Percentiles rank a stretch among this genome's conserved stretches.
Conservation (phyloP, 2,113 vertebrate species). For the Benitochromis conjunctus region DNA sequence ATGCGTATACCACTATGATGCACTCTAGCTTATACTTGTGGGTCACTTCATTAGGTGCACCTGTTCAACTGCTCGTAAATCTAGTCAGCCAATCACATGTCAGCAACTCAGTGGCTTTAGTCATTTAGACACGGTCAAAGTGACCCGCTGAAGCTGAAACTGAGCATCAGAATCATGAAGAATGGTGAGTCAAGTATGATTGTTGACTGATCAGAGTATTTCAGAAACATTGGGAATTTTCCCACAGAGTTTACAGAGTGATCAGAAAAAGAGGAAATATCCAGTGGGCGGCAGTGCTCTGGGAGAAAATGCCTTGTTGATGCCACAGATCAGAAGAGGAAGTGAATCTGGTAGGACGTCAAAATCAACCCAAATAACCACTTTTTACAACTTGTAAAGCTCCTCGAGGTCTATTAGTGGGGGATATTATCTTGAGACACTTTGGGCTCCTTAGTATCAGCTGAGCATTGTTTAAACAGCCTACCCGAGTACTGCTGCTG, state of each 20-base stretch:
- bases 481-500: neutral
- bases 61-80: neutral
- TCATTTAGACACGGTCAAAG: neutral
- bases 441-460: neutral
- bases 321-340: neutral
- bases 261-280: neutral
- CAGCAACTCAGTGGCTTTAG: neutral
- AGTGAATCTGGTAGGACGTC: neutral
- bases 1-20: neutral
- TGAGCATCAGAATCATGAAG: neutral
- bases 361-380: neutral
- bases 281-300: neutral
- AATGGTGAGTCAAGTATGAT: neutral
- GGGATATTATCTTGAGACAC: neutral
- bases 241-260: neutral
- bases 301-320: neutral
- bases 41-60: neutral
- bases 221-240: neutral
- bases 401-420: neutral
- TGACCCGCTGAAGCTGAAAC: neutral
- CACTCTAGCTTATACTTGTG: neutral
- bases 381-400: neutral
- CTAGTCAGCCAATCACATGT: neutral
- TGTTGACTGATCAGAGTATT: neutral
- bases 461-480: neutral